Evolutionary conservation across 2,888 invertebrate genomes (phyloP), one percentile per base, ranked within the genome.

Genomic region (Sinhomidia bicolor): DNA sequence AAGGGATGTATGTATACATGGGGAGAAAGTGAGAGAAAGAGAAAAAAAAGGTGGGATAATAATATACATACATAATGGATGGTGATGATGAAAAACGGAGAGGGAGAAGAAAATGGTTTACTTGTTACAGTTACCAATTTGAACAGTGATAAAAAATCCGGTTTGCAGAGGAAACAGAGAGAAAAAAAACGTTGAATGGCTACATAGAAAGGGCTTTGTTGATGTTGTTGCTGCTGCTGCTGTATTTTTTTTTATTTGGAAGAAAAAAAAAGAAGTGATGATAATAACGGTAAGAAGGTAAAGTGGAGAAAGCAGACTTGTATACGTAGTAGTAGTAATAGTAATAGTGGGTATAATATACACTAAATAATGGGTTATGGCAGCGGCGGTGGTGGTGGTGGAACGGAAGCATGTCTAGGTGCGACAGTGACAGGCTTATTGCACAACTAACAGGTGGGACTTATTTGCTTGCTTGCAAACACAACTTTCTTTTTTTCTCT

Each of bases 401-500:
- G 81, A 81, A 62, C 85, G 85, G 85, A 86, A 86, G 57, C 86
- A 80, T 80, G 86, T 57, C 29, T 68, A 74, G 71, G 86, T 86
- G 86, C 86, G 71, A 86, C 80, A 86, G 86, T 86, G 86, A 86
- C 86, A 86, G 86, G 80, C 80, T 57, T 86, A 80, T 80, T 86
- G 86, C 86, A 80, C 71, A 86, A 86, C 86, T 86, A 86, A 86
- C 86, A 86, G 86, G 86, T 86, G 86, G 86, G 71, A 71, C 80
- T 68, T 79, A n/a, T n/a, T n/a, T n/a, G n/a, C n/a, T n/a, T n/a
- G n/a, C 54, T 79, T 81, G 54, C 36, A 71, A 71, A 80, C 26
- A 71, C 26, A 71, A 80, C 41, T 74, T 65, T 83, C 71, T 26
- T 68, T 54, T 29, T 32, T 12, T 54, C 65, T 71, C 47, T 47